phyloP scores from a whole-genome alignment of 2,888 invertebrate genomes.

The Ectobius pallidus region DNA sequence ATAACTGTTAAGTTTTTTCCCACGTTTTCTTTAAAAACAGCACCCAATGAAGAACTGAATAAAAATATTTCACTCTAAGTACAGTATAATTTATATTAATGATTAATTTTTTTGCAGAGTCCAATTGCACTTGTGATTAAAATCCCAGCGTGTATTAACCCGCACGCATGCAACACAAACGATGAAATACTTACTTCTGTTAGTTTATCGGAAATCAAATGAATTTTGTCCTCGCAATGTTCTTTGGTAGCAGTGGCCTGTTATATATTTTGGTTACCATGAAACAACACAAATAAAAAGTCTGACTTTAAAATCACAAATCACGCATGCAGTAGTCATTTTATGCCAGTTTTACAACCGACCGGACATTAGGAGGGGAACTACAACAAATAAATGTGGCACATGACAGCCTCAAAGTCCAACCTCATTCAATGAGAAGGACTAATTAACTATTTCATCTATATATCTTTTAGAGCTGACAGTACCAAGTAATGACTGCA shows the following conservation, averaged over 20 bases:
- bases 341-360: too few species aligned
- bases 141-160: conserved; percentile 3
- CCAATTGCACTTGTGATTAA: background rate
- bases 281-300: conserved; percentile 41
- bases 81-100: too few species aligned
- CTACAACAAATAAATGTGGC: conserved; percentile 7
- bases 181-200: conserved; percentile 68
- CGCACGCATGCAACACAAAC: conserved; percentile 38
- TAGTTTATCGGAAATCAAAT: conserved; percentile 73
- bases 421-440: background rate
- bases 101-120: too few species aligned
- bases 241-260: conserved; percentile 76
- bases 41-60: conserved; percentile 10
- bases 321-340: conserved; percentile 37
- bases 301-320: conserved; percentile 38
- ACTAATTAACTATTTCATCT: too few species aligned
- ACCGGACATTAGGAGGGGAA: too few species aligned
- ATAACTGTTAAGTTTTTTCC: too few species aligned
- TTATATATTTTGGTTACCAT: conserved; percentile 41
- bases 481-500: too few species aligned
- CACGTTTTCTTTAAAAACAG: background rate
- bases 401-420: conserved; percentile 26
- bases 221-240: conserved; percentile 75
- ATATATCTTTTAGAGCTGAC: too few species aligned
- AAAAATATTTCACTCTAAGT: too few species aligned